Evolutionary conservation across 2,888 invertebrate genomes (phyloP), one percentile per base, ranked within the genome.

Genomic region (Ichneumoninae sp.): DNA sequence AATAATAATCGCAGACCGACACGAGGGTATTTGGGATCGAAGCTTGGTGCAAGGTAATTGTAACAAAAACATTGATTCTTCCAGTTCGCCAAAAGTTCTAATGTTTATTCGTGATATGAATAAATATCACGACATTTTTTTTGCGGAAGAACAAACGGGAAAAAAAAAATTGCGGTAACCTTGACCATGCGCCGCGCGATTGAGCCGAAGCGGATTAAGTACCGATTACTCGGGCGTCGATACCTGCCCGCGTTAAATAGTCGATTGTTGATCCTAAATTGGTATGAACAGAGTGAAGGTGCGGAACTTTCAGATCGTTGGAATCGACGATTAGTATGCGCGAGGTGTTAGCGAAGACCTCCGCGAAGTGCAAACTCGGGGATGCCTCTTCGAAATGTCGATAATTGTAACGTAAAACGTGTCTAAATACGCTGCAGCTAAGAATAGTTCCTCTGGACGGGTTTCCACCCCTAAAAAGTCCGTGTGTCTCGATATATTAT

Each of bases 21-120:
- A 96, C 89, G 97, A 98, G 92, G 98, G 98, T 4, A 96, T 98
- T 85, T 96, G 98, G 96, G 97, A 98, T 92, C 95, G 98, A 83
- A 97, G 97, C 80, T 95, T 97, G 0, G 97, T 98, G 6, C 97
- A 98, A 86, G 98, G 95, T 94, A 60, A 66, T 8, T 4, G 33
- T 10, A 19, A 16, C 16, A 19, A 19, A 19, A 7, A 19, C 8
- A 2, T 22, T 22, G 22, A 3, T 79, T 54, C 16, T 16, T 54
- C 36, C 2, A 33, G 19, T 36, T 73, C 6, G 19, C 54, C n/a
- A 54, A 3, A n/a, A 8, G 22, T 36, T 63, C 26, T 57, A 44
- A 69, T 60, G n/a, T 33, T 65, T 2, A 50, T 74, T 16, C 0
- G 19, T 50, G 16, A 50, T n/a, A 5, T n/a, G 16, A n/a, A 50